Evolutionary conservation across 2,888 invertebrate species (phyloP).

Genomic region (Troglohyphantes excavatus): DNA sequence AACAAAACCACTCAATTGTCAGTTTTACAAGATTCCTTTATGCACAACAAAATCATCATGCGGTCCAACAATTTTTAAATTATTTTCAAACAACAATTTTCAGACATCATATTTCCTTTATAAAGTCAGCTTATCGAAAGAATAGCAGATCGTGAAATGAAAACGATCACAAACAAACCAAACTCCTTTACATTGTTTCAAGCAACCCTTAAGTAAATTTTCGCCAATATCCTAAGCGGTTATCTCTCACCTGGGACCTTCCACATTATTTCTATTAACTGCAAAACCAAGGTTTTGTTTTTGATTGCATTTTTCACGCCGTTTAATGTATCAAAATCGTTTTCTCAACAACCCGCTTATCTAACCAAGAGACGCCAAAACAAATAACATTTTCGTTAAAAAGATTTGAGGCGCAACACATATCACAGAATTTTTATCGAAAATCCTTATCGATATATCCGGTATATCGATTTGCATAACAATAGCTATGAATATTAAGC

Average conservation of each 20-base stretch:
- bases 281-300: neutral
- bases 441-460: conserved; percentile 13
- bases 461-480: conserved; percentile 41
- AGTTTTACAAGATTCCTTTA: too few relatives aligned
- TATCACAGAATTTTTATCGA: neutral
- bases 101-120: too few relatives aligned
- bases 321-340: too few relatives aligned
- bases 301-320: neutral
- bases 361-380: neutral
- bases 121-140: too few relatives aligned
- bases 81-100: too few relatives aligned
- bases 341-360: neutral
- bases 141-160: too few relatives aligned
- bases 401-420: neutral
- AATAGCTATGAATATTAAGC: conserved; percentile 31
- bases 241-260: conserved; percentile 27
- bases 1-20: too few relatives aligned
- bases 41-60: too few relatives aligned
- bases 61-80: too few relatives aligned
- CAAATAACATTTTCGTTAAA: neutral
- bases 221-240: neutral
- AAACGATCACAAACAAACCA: too few relatives aligned
- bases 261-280: neutral
- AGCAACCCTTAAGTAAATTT: too few relatives aligned
- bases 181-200: too few relatives aligned